These are phyloP conservation scores for Cossypha heuglini DNA, from an alignment of 2,797 vertebrate species.

Conservation along the genomic window DNA sequence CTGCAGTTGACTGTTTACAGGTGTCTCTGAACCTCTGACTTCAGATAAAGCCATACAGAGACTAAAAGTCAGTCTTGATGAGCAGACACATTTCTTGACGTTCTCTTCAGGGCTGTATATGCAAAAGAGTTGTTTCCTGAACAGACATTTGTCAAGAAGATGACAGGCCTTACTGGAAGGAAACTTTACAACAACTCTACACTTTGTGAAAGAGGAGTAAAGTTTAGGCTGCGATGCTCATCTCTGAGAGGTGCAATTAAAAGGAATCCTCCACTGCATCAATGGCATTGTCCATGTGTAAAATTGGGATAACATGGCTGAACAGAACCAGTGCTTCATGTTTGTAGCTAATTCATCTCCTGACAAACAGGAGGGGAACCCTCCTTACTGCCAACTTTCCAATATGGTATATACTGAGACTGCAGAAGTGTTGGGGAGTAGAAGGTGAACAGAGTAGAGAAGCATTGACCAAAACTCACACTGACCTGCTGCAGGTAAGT, in stretches of 20 bases:
- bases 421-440: background rate
- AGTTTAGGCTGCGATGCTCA: background rate
- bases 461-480: background rate
- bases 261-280: background rate
- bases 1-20: background rate
- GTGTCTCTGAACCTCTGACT: background rate
- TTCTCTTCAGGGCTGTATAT: background rate
- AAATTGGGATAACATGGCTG: background rate
- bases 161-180: background rate
- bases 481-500: fast-evolving
- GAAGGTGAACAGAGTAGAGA: background rate
- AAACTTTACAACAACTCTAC: background rate
- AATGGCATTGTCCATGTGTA: background rate
- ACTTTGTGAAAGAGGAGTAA: background rate
- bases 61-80: background rate
- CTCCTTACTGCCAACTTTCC: background rate
- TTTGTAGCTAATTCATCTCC: background rate
- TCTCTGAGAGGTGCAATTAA: background rate
- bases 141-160: background rate
- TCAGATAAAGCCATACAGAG: background rate
- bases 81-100: background rate
- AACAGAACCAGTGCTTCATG: background rate
- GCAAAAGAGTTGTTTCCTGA: background rate
- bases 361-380: background rate
- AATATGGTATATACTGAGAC: background rate